Percentiles rank a stretch among this genome's conserved stretches.
These are phyloP conservation scores for Mormyrops boulengeri DNA, from an alignment of 2,797 vertebrate genomes.

Conservation along the genomic window DNA sequence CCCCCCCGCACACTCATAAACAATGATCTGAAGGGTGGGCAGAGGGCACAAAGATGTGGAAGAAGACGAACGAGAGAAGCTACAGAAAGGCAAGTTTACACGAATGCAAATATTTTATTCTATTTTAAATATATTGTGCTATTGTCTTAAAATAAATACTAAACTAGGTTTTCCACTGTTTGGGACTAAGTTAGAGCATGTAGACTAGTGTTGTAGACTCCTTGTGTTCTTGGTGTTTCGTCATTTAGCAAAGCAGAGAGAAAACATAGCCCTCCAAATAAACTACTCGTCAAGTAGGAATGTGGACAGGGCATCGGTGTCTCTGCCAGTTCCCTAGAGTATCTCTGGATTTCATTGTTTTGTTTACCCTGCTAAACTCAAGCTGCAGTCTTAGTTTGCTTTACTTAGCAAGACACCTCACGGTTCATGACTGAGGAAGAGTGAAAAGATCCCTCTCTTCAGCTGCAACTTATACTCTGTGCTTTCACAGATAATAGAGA, in stretches of 20 bases:
- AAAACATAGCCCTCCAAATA: not conserved
- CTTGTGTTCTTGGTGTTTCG: not conserved
- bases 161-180: not conserved
- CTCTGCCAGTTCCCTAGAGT: slow-evolving; percentile 9
- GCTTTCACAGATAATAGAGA: slow-evolving; percentile 35
- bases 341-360: slow-evolving; percentile 2
- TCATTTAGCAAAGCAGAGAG: slow-evolving; percentile 12
- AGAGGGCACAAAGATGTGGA: not conserved
- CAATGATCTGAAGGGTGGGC: not conserved
- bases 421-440: slow-evolving; percentile 30
- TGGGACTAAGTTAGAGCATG: not conserved
- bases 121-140: not conserved
- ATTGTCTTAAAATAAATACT: not conserved
- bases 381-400: slow-evolving; percentile 25
- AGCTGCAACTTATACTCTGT: slow-evolving; percentile 21
- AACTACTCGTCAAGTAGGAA: slow-evolving; percentile 21
- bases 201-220: not conserved
- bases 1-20: not conserved
- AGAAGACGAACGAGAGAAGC: not conserved
- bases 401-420: slow-evolving; percentile 23
- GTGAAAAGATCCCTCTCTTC: slow-evolving; percentile 29
- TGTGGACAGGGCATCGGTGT: not conserved
- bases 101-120: not conserved
- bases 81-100: slow-evolving; percentile 16
- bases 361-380: not conserved